Evolutionary conservation across 2,113 vertebrate species (phyloP).

Genomic region (Melanocharis versteri): DNA sequence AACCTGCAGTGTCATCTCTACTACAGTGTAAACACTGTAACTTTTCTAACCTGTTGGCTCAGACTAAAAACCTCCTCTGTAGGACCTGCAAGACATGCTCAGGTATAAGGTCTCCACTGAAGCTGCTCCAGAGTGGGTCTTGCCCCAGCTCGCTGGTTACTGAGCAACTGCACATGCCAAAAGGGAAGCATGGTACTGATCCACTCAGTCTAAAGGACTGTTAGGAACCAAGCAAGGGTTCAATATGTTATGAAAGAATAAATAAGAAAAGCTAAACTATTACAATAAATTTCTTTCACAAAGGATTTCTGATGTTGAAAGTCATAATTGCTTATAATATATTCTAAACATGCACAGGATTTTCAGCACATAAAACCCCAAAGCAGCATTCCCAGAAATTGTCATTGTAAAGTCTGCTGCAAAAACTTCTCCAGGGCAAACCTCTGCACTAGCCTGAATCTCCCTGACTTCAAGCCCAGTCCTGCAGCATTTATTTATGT

Average conservation of each 20-base stretch:
- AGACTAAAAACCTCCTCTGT: neutral
- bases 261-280: neutral
- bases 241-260: neutral
- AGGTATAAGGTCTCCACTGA: neutral
- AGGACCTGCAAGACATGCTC: neutral
- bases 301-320: neutral
- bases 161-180: neutral
- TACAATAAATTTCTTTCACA: neutral
- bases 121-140: neutral
- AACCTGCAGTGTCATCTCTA: neutral
- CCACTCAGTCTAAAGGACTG: neutral
- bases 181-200: neutral
- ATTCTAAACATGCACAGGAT: neutral
- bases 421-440: neutral
- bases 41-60: neutral
- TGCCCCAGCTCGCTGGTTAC: neutral
- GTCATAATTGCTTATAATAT: neutral
- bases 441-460: neutral
- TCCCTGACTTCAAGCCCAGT: constrained; percentile 24
- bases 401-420: neutral
- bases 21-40: neutral
- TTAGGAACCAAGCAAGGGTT: neutral
- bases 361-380: neutral
- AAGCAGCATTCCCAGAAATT: neutral
- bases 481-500: neutral